phyloP scores from a whole-genome alignment of 2,113 vertebrate species.

The Sphyrna mokarran region DNA sequence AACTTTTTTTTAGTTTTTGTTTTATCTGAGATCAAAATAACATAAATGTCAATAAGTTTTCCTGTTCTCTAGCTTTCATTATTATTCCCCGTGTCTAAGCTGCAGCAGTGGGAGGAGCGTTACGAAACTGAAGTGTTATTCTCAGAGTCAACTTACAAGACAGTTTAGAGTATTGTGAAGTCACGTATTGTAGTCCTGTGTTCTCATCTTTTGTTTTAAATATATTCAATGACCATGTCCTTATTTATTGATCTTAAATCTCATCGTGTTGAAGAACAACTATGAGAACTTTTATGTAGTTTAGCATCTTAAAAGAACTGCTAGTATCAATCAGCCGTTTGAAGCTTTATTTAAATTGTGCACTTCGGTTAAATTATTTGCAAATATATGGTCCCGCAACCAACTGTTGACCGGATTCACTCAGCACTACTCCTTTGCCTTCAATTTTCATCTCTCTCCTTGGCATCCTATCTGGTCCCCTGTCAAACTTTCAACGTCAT shows the following conservation, averaged over 20 bases:
- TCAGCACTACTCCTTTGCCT: neutral
- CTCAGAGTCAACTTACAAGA: neutral
- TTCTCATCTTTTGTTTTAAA: neutral
- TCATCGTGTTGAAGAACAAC: neutral
- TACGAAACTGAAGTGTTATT: neutral
- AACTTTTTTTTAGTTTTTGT: too few relatives aligned
- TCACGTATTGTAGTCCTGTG: neutral
- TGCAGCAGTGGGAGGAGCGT: neutral
- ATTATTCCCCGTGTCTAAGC: neutral
- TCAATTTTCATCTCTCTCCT: neutral
- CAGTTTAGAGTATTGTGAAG: neutral
- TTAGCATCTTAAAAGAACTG: neutral
- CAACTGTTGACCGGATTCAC: neutral
- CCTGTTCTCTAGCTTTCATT: neutral
- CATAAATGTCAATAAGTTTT: neutral
- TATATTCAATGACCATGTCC: neutral
- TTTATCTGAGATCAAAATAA: neutral
- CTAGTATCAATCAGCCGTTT: neutral
- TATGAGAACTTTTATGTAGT: neutral
- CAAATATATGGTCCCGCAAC: too few relatives aligned
- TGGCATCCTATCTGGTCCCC: neutral
- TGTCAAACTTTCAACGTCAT: neutral
- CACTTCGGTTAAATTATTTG: neutral
- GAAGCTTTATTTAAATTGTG: neutral
- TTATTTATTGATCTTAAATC: neutral